phyloP scores from a whole-genome alignment of 2,113 vertebrate species.

The Carollia perspicillata region DNA sequence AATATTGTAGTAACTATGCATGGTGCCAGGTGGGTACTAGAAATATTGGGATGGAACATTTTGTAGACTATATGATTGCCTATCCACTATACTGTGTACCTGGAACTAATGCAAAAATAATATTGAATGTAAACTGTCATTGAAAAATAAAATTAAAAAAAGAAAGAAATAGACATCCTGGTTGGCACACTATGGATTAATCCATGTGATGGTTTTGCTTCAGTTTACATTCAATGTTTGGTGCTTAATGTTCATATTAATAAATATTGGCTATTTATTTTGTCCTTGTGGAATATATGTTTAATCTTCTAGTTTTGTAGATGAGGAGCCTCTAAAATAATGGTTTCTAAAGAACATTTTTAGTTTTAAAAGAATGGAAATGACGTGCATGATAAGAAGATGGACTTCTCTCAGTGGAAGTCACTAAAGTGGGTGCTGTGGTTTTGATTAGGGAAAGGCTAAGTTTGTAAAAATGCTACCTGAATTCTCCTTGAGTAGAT shows the following conservation, averaged over 20 bases:
- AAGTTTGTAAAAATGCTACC: background rate
- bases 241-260: background rate
- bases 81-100: background rate
- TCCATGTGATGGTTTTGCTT: background rate
- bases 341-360: background rate
- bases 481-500: background rate
- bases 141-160: background rate
- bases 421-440: background rate
- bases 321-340: background rate
- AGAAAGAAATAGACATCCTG: background rate
- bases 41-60: background rate
- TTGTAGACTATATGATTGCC: background rate
- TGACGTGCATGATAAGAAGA: background rate
- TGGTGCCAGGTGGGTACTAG: background rate
- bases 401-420: background rate
- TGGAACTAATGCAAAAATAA: background rate
- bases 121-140: background rate
- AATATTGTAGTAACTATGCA: background rate
- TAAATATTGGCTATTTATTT: background rate
- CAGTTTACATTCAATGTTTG: background rate
- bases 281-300: background rate
- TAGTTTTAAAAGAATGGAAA: background rate
- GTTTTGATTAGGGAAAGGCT: constrained; percentile 2
- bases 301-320: background rate
- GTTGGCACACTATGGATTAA: background rate